Percentiles rank a stretch among this genome's conserved stretches.
Conservation (phyloP, 2,113 vertebrate genomes). For the Aspidoscelis tigris region DNA sequence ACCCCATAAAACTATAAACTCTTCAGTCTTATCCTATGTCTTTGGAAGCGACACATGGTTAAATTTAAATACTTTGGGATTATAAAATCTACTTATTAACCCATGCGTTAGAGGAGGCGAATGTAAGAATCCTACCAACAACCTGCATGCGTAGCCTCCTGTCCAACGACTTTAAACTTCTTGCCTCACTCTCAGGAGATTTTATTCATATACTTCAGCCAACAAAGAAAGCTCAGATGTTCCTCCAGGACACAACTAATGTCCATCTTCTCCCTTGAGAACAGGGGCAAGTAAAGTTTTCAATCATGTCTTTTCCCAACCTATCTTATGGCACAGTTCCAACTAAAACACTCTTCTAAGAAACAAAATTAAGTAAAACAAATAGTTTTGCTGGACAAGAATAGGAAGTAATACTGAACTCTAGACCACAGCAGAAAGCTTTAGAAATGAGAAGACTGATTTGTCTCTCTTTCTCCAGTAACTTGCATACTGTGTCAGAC, state of each 20-base stretch:
- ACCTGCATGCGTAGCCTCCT: not conserved
- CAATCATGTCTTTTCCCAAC: no score
- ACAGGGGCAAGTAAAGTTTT: no score
- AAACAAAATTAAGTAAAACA: not conserved
- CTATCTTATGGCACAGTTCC: no score
- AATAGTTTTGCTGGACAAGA: not conserved
- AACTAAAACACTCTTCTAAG: not conserved
- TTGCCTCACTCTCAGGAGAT: not conserved
- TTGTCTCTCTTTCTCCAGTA: not conserved
- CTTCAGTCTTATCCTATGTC: not conserved
- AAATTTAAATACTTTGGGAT: not conserved
- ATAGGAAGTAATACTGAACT: no score
- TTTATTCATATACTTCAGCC: not conserved
- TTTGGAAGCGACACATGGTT: not conserved
- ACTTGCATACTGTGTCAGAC: no score
- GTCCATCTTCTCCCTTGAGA: not conserved
- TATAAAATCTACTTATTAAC: not conserved
- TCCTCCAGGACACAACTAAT: not conserved
- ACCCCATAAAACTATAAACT: not conserved
- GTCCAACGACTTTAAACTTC: not conserved
- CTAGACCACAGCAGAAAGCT: no score
- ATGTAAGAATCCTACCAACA: not conserved
- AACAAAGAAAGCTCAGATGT: not conserved
- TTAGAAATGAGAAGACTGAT: not conserved
- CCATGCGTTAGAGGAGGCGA: not conserved